A percentile compares a stretch with the other conserved stretches of the same genome.
Evolutionary conservation across 2,113 vertebrate genomes (phyloP).

Genomic region (Ophthalmolycus amberensis): DNA sequence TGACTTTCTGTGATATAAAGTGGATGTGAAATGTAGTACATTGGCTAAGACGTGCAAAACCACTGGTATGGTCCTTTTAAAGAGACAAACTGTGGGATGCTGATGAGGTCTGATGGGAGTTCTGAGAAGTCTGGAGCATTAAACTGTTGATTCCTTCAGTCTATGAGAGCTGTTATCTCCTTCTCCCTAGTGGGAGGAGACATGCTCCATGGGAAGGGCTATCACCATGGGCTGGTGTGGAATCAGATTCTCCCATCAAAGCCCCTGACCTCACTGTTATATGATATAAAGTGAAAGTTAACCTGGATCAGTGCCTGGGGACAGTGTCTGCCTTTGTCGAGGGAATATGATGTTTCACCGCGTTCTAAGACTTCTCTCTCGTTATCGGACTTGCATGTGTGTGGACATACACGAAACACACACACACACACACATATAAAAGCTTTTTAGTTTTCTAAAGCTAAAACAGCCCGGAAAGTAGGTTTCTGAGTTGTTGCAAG

Average conservation of each 20-base stretch:
- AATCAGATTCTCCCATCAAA: slow-evolving; percentile 68
- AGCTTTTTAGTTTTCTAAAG: background rate
- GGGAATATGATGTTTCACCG: slow-evolving; percentile 70
- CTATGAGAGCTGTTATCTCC: slow-evolving; percentile 57
- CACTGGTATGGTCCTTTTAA: slow-evolving; percentile 12
- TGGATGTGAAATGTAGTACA: background rate
- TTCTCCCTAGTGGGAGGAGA: slow-evolving; percentile 63
- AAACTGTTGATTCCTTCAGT: slow-evolving; percentile 60
- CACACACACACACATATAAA: slow-evolving; percentile 2
- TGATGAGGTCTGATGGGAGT: slow-evolving; percentile 56
- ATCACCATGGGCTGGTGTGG: slow-evolving; percentile 56
- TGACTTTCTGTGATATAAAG: slow-evolving; percentile 1
- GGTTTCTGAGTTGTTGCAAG: slow-evolving; percentile 6
- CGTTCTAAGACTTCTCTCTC: slow-evolving; percentile 37
- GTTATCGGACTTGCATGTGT: background rate
- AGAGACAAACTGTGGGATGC: background rate
- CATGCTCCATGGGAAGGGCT: slow-evolving; percentile 60
- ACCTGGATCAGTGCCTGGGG: slow-evolving; percentile 70
- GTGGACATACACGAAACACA: background rate
- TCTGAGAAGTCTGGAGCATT: slow-evolving; percentile 52
- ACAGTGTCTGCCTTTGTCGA: slow-evolving; percentile 58
- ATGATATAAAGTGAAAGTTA: slow-evolving; percentile 72
- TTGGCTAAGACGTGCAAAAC: slow-evolving; percentile 8
- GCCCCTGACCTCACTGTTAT: slow-evolving; percentile 67
- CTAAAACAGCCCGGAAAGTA: background rate